phyloP scores from a whole-genome alignment of 2,113 vertebrate genomes.

The Ardeotis arabs region DNA sequence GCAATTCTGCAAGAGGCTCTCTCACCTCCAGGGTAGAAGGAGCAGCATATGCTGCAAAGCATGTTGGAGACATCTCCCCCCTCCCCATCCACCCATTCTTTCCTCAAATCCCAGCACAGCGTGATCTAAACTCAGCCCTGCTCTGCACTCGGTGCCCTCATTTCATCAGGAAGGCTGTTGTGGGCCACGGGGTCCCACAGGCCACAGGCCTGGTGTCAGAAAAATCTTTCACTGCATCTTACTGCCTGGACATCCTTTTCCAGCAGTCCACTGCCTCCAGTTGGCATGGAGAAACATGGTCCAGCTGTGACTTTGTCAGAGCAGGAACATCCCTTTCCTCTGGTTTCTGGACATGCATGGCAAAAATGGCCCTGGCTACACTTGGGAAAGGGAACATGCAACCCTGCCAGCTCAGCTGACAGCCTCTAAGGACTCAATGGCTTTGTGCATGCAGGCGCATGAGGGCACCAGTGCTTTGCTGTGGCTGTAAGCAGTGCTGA shows the following conservation, averaged over 20 bases:
- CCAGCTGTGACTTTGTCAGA: background rate
- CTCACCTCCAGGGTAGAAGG: background rate
- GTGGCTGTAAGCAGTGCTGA: background rate
- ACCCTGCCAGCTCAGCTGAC: background rate
- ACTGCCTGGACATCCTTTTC: background rate
- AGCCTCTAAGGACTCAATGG: background rate
- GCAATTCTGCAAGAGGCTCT: background rate
- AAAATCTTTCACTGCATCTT: background rate
- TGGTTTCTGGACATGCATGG: background rate
- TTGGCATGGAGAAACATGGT: background rate
- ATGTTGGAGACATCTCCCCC: background rate
- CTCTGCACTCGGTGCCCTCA: background rate
- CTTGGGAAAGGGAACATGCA: background rate
- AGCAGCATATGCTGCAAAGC: background rate
- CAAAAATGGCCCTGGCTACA: background rate
- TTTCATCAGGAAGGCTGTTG: fast-evolving
- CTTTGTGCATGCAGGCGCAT: background rate
- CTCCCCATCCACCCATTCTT: background rate
- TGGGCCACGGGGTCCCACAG: background rate
- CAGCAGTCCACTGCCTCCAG: background rate
- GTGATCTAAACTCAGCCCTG: background rate
- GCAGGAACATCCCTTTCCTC: background rate
- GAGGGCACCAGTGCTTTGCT: slow-evolving; percentile 50
- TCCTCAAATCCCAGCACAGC: background rate
- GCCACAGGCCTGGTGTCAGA: background rate